Base-by-base conservation (phyloP, 2,888 invertebrate species). In the Synanthedon vespiformis region DNA sequence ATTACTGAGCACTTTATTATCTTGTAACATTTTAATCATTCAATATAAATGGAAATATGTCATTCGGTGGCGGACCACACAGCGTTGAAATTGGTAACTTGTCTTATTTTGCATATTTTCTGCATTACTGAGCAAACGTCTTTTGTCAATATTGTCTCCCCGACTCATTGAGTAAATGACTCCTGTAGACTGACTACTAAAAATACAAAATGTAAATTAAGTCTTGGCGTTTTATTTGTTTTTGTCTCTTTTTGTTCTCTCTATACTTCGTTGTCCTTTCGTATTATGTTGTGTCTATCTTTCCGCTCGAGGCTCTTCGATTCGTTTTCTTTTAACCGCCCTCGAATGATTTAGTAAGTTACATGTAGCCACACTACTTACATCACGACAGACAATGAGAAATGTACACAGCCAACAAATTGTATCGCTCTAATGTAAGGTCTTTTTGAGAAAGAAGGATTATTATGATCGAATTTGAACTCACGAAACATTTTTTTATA, bases 71-170 rank as follows among this genome's bases (percentile, higher is more conserved):
- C 63, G 63, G 78, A 77, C 78, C 80, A 80, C 80, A 80, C 79
- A 78, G 65, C 70, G 71, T 61, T 65, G 40, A 70, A 72, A 72
- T 75, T 68, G 72, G 70, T 68, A 66, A 72, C 61, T 62, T 60
- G 61, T 55, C 65, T 76, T 64, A 70, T 70, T 83, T 81, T 83
- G 80, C 81, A 83, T 83, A 82, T 82, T 81, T 81, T 77, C 76
- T 77, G 77, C 80, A 81, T 81, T 77, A 79, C 74, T 66, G 70
- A 71, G 65, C 74, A 65, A 73, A 69, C 74, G 73, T 74, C 76
- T 77, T 80, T 83, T 80, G 82, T 83, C 83, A 85, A 85, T 83
- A 82, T 82, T 79, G 80, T 73, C 74, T 74, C 60, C 63, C 62
- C 72, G 72, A 74, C 61, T 76, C 75, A 77, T 76, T 76, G 74